Conservation (phyloP, 2,113 vertebrate species). For the Embiotoca jacksoni region DNA sequence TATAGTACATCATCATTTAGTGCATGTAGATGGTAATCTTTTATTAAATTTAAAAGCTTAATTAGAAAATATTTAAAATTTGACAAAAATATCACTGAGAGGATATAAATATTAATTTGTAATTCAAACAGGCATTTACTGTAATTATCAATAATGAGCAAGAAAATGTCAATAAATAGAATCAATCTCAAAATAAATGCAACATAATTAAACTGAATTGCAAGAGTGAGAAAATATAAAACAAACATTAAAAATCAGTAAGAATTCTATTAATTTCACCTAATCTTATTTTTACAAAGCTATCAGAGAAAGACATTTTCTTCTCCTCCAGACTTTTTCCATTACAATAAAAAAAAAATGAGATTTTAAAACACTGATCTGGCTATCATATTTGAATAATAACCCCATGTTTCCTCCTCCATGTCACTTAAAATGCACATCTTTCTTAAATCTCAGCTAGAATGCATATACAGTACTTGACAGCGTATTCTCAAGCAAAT, state of each 20-base stretch:
- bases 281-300: conserved; percentile 63
- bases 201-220: conserved; percentile 68
- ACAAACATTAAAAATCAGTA: conserved; percentile 65
- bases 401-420: conserved; percentile 34
- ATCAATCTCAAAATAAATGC: conserved; percentile 72
- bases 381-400: conserved; percentile 47
- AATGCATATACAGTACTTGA: conserved; percentile 61
- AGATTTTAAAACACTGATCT: conserved; percentile 62
- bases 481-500: conserved; percentile 47
- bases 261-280: conserved; percentile 40
- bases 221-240: conserved; percentile 72
- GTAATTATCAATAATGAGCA: conserved; percentile 68
- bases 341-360: conserved; percentile 38
- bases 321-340: conserved; percentile 33
- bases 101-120: conserved; percentile 78
- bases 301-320: conserved; percentile 47
- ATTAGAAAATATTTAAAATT: conserved; percentile 82
- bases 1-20: conserved; percentile 81
- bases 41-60: conserved; percentile 80
- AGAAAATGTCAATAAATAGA: conserved; percentile 73
- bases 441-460: conserved; percentile 43
- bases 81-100: conserved; percentile 82
- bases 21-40: conserved; percentile 78
- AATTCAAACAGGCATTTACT: conserved; percentile 79
- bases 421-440: conserved; percentile 39